These are phyloP conservation scores for Girardinus metallicus DNA, from an alignment of 2,797 vertebrate species.

Conservation along the genomic window DNA sequence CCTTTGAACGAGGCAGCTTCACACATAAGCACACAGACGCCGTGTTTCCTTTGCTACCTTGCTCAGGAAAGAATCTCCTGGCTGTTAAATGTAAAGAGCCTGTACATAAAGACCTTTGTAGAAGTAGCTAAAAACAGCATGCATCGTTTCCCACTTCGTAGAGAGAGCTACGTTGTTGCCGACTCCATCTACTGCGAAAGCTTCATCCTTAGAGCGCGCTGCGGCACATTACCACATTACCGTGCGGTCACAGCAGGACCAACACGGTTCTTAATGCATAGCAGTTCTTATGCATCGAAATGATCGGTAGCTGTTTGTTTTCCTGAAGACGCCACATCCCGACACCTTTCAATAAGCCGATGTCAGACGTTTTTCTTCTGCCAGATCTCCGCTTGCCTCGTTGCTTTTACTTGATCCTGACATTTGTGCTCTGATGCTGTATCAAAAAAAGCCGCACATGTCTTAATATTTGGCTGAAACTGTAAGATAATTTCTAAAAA, in stretches of 20 bases:
- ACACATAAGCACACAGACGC: constrained; percentile 46
- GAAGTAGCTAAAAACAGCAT: constrained; percentile 83
- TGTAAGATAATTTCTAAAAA: constrained; percentile 7
- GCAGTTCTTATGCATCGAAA: constrained; percentile 64
- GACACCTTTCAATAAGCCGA: constrained; percentile 35
- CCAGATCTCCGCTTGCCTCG: neutral
- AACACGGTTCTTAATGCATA: constrained; percentile 28
- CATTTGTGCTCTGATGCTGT: constrained; percentile 6
- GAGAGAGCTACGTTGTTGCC: constrained; percentile 50
- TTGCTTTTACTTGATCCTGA: constrained; percentile 19
- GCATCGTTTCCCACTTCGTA: constrained; percentile 67
- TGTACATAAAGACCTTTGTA: constrained; percentile 82
- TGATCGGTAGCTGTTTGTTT: constrained; percentile 67
- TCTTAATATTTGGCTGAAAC: constrained; percentile 48
- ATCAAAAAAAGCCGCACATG: constrained; percentile 27
- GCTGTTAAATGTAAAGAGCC: constrained; percentile 76
- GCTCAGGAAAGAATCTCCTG: constrained; percentile 75
- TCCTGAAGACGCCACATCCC: constrained; percentile 10
- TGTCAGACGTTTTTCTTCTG: neutral
- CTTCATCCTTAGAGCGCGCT: constrained; percentile 25
- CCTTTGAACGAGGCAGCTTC: constrained; percentile 65
- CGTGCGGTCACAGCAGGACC: constrained; percentile 7
- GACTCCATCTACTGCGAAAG: constrained; percentile 36
- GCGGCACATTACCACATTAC: constrained; percentile 23
- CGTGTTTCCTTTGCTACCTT: constrained; percentile 60